phyloP scores from a whole-genome alignment of 2,113 vertebrate species.

The Rhadina sibilatrix region DNA sequence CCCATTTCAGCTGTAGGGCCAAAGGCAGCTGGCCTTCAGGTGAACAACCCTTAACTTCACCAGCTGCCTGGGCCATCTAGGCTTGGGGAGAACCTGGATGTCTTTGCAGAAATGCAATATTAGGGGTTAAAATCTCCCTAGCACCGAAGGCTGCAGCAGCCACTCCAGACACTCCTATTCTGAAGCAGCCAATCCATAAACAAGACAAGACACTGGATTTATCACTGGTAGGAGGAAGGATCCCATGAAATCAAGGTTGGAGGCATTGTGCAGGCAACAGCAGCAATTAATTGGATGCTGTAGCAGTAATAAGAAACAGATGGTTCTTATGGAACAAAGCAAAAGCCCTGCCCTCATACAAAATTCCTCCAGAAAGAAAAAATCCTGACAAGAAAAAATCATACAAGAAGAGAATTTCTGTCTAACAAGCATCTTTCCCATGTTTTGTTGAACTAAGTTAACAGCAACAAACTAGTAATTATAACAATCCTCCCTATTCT shows the following conservation, averaged over 20 bases:
- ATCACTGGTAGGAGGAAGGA: background rate
- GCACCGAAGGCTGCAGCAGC: background rate
- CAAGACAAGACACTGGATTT: background rate
- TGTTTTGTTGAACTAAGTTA: background rate
- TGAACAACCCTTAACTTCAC: background rate
- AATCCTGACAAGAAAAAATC: background rate
- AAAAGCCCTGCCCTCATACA: background rate
- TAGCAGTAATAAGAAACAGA: slow-evolving; percentile 44
- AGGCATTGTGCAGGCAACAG: background rate
- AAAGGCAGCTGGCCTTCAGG: background rate
- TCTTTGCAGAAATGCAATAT: background rate
- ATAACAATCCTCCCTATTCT: background rate
- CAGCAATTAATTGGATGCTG: slow-evolving; percentile 17
- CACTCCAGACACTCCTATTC: background rate
- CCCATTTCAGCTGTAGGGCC: background rate
- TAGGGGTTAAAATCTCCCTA: slow-evolving; percentile 15
- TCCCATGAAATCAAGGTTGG: background rate
- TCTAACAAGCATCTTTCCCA: background rate
- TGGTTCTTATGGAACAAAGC: background rate
- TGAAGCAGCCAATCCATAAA: background rate
- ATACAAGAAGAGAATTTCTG: background rate
- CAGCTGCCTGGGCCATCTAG: background rate
- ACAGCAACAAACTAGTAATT: background rate
- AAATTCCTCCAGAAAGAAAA: background rate
- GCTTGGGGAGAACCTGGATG: background rate